These are phyloP conservation scores for Actenoides hombroni DNA, from an alignment of 2,113 vertebrate species.

Conservation along the genomic window DNA sequence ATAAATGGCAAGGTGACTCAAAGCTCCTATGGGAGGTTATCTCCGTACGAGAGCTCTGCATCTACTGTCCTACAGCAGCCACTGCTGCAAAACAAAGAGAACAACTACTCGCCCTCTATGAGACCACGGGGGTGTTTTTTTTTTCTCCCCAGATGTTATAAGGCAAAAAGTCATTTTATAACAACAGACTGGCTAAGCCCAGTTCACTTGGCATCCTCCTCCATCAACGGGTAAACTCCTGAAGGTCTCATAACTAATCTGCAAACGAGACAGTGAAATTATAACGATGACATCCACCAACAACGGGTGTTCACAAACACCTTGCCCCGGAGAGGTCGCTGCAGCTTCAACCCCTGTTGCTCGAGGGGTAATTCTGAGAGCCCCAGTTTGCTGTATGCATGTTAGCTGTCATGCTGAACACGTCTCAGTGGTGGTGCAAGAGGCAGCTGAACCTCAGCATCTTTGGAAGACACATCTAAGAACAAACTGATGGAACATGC, in stretches of 20 bases:
- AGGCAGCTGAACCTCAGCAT: background rate
- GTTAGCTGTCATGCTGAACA: background rate
- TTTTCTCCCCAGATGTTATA: background rate
- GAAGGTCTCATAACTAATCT: background rate
- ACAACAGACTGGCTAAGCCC: background rate
- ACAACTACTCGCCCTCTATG: accelerated
- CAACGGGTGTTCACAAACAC: background rate
- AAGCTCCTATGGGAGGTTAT: background rate
- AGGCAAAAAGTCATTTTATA: background rate
- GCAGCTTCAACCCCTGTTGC: background rate
- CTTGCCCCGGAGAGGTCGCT: background rate
- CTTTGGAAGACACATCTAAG: background rate
- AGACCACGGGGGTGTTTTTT: no score
- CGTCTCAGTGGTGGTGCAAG: accelerated
- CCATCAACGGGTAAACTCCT: background rate
- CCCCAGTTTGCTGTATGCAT: accelerated
- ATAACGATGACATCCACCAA: background rate
- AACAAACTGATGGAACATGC: background rate
- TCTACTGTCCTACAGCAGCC: no score
- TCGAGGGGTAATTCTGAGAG: background rate
- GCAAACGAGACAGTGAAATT: background rate
- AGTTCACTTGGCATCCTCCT: background rate
- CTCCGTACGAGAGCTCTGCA: background rate
- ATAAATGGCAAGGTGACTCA: background rate
- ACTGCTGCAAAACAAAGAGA: no score